Conservation (phyloP, 2,113 vertebrate species). For the Scartelaos histophorus region DNA sequence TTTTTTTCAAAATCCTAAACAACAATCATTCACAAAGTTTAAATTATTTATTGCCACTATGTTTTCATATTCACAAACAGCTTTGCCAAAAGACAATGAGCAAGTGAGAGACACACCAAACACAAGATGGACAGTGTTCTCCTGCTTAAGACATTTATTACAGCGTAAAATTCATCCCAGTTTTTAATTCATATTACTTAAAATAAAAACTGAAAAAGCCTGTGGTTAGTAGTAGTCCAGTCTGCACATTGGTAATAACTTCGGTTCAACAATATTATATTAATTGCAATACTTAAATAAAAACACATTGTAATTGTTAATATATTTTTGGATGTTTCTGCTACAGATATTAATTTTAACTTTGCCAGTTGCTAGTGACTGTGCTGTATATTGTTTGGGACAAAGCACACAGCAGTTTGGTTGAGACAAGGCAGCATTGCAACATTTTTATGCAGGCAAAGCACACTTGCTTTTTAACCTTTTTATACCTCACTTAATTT, state of each 20-base stretch:
- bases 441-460: conserved; percentile 27
- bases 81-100: conserved; percentile 8
- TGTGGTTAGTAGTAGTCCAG: conserved; percentile 5
- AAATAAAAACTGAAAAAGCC: not conserved
- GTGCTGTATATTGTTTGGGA: not conserved
- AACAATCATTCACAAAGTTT: conserved; percentile 24
- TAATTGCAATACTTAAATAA: not conserved
- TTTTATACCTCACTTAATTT: conserved; percentile 1
- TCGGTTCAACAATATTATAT: not conserved
- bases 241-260: conserved; percentile 1
- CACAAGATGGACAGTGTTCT: conserved; percentile 12
- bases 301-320: not conserved
- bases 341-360: conserved; percentile 5
- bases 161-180: not conserved
- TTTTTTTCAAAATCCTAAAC: conserved; percentile 28
- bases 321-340: not conserved
- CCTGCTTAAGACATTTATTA: conserved; percentile 15
- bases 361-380: not conserved
- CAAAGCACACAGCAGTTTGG: conserved; percentile 22
- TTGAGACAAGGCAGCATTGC: not conserved
- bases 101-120: conserved; percentile 17
- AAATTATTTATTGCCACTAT: conserved; percentile 22
- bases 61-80: conserved; percentile 17
- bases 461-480: conserved; percentile 1
- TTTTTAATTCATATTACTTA: not conserved